A percentile compares a stretch with the other conserved stretches of the same genome.
Conservation (phyloP, 2,888 invertebrate genomes). For the Nasonia oneida region DNA sequence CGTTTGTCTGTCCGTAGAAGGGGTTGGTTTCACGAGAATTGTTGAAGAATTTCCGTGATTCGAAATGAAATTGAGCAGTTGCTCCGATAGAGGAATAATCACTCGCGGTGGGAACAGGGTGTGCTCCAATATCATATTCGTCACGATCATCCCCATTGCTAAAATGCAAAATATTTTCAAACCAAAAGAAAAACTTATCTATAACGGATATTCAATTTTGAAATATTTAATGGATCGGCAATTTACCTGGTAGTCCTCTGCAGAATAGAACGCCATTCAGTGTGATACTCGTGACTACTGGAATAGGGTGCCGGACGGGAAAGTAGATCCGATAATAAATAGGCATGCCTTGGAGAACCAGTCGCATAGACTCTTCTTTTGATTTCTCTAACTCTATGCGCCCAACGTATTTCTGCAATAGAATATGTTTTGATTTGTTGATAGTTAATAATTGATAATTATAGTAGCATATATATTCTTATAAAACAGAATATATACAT, state of each 20-base stretch:
- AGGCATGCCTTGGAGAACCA: conserved; percentile 68
- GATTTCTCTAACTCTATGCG: conserved; percentile 71
- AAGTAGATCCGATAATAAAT: conserved; percentile 73
- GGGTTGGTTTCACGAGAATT: neutral
- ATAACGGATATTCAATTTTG: neutral
- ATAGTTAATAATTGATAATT: neutral
- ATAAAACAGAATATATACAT: neutral
- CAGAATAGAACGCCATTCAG: conserved; percentile 72
- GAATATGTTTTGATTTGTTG: neutral
- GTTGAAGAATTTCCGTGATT: conserved; percentile 20
- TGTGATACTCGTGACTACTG: conserved; percentile 69
- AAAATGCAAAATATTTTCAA: neutral
- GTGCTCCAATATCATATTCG: conserved; percentile 76
- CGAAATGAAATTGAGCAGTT: conserved; percentile 34
- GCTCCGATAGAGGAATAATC: conserved; percentile 53
- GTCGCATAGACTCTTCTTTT: conserved; percentile 68
- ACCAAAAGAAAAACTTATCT: neutral
- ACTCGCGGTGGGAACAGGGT: conserved; percentile 73
- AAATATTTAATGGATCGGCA: neutral
- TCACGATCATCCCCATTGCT: conserved; percentile 72
- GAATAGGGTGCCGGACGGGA: conserved; percentile 72
- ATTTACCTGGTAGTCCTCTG: conserved; percentile 69
- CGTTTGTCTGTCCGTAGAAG: conserved; percentile 64
- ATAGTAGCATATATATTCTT: neutral
- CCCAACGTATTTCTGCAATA: conserved; percentile 72